A percentile compares a stretch with the other conserved stretches of the same genome.
phyloP scores from a whole-genome alignment of 2,888 invertebrate genomes.

The Prenolepis imparis region DNA sequence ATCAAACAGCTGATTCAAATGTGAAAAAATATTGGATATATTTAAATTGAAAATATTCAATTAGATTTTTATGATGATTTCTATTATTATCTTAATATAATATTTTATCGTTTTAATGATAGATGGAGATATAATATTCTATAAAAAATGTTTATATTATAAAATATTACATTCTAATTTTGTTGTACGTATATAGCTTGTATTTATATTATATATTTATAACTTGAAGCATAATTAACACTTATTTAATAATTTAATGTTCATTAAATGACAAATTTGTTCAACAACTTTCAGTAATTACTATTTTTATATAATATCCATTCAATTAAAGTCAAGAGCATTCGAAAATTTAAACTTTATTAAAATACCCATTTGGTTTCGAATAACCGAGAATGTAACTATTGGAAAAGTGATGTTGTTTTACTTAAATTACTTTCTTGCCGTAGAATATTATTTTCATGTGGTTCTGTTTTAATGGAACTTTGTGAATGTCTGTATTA shows the following conservation, averaged over 20 bases:
- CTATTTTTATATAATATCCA: constrained; percentile 15
- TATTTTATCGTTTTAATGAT: constrained; percentile 9
- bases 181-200: not conserved
- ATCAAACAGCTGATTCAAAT: not conserved
- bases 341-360: constrained; percentile 43
- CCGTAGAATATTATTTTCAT: constrained; percentile 37
- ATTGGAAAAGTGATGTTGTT: constrained; percentile 47
- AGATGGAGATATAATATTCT: not conserved
- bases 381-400: constrained; percentile 37
- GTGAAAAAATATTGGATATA: not conserved
- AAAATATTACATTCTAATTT: not conserved
- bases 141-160: not conserved
- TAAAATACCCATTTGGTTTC: constrained; percentile 14
- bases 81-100: constrained; percentile 3
- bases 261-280: constrained; percentile 2
- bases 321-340: constrained; percentile 13
- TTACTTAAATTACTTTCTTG: constrained; percentile 44
- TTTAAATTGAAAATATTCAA: not conserved
- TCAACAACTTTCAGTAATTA: constrained; percentile 7
- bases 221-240: not conserved
- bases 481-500: not conserved
- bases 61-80: not conserved
- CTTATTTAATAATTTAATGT: not conserved
- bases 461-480: constrained; percentile 26
- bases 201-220: not conserved